Conservation (phyloP, 2,888 invertebrate species). For the Oasisia sp. region DNA sequence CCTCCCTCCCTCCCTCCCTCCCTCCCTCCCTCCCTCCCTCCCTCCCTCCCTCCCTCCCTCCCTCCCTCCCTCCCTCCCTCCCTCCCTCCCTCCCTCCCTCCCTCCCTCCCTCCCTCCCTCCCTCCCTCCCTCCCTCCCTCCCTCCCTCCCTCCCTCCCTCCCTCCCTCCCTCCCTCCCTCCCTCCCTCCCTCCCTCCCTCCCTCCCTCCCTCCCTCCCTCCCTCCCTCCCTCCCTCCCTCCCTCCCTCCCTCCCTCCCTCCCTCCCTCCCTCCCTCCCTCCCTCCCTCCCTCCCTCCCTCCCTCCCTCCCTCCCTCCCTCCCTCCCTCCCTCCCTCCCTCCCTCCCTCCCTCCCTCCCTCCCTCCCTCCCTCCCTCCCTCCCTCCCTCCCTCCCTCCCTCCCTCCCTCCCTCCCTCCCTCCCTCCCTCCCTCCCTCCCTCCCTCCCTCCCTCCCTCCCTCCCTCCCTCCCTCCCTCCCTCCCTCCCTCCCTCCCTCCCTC, state of each 20-base stretch:
- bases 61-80: neutral
- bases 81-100: neutral
- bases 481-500: neutral
- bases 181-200: neutral
- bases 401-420: neutral
- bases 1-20: neutral
- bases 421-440: neutral
- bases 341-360: neutral
- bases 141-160: neutral
- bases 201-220: neutral
- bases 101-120: neutral
- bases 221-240: neutral
- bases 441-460: neutral
- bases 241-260: neutral
- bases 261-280: neutral
- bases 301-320: neutral
- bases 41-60: neutral
- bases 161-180: neutral
- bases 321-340: neutral
- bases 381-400: neutral
- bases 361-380: neutral
- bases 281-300: neutral
- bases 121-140: neutral
- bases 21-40: neutral
- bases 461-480: neutral